A percentile compares a stretch with the other conserved stretches of the same genome.
phyloP scores from a whole-genome alignment of 2,888 invertebrate species.

The Drosophila heteroneura region DNA sequence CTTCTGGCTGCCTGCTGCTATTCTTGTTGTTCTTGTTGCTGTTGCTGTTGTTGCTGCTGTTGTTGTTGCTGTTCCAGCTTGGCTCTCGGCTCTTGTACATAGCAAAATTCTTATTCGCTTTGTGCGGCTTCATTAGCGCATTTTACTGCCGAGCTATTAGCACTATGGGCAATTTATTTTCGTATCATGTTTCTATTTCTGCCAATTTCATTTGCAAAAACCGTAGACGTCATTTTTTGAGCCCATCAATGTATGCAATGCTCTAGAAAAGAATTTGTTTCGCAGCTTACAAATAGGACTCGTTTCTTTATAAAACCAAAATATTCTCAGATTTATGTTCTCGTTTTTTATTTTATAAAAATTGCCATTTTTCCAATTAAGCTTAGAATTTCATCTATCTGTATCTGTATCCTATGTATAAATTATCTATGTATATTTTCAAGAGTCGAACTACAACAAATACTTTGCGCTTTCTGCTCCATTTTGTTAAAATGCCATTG shows the following conservation, averaged over 20 bases:
- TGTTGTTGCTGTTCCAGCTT: slow-evolving; percentile 11
- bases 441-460: neutral
- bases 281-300: neutral
- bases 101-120: slow-evolving; percentile 36
- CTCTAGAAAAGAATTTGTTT: neutral
- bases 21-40: slow-evolving; percentile 49
- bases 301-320: neutral
- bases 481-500: neutral
- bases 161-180: slow-evolving; percentile 55
- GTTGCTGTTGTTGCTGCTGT: slow-evolving; percentile 26
- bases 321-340: neutral
- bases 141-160: slow-evolving; percentile 57
- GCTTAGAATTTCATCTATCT: neutral
- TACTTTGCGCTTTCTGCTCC: neutral
- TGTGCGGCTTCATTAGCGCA: slow-evolving; percentile 63
- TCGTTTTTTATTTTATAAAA: neutral
- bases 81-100: slow-evolving; percentile 17
- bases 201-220: neutral
- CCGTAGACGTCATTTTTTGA: neutral
- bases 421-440: neutral
- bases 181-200: neutral
- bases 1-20: slow-evolving; percentile 50
- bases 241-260: neutral
- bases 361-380: neutral
- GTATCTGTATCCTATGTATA: neutral